Base-by-base conservation (phyloP, 2,113 vertebrate genomes). In the Carassius gibelio region DNA sequence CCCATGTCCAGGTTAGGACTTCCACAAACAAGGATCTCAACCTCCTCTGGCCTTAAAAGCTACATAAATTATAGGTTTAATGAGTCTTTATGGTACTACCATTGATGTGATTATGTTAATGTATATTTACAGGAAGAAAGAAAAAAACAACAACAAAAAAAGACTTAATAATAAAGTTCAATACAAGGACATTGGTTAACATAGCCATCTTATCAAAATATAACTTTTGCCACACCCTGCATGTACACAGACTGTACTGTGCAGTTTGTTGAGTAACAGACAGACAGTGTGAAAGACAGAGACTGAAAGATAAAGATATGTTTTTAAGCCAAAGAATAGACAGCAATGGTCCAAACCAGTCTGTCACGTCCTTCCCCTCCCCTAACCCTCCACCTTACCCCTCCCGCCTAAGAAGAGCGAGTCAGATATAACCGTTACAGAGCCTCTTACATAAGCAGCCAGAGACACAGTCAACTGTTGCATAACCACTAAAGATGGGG, bases 1-100 rank as follows among this genome's bases (percentile, higher is more conserved):
- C 93, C 91, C 96, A 99, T 97, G 88, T 99, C 98, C 74, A 99
- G 92, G 17, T 98, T 96, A 9, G 98, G 97, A 85, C 95, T 98
- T 42, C 98, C 98, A 64, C 98, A 99, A 17, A 99, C 98, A 87
- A 99, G 92, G 92, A 99, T 97, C 93, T 99, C 98, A 90, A 99
- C 97, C 88, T 99, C 98, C 92, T 99, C 98, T 23, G 98, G 97
- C 75, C 97, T 95, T 92, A 99, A 95, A 42, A 99, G 82, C 98
- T 99, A 88, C 8, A 92, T 87, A 83, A 81, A 86, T 34, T 8
- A 42, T 34, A 78, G 6, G 42, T 17, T 19, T 45, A 61, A 55
- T 80, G 48, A 50, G 48, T 50, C 48, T 3, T 50, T 50, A 13
- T 8, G 26, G 1, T 38, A 45, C 72, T 52, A 23, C 9, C 9